Percentiles rank a stretch among this genome's conserved stretches.
Conservation (phyloP, 2,113 vertebrate species). For the Nerophis ophidion region DNA sequence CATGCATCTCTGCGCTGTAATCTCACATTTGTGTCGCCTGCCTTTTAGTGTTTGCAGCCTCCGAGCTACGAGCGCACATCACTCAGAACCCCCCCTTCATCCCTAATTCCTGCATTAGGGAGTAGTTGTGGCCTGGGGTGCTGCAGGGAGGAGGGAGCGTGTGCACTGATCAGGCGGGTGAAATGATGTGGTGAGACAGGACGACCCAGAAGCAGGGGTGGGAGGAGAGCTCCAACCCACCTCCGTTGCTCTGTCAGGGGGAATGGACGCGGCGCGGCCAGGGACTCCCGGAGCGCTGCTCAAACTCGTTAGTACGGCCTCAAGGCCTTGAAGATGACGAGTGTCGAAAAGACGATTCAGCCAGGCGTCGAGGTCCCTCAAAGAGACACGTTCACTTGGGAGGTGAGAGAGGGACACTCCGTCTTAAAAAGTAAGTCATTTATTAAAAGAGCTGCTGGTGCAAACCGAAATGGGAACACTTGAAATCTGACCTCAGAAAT, state of each 20-base stretch:
- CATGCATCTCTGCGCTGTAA: conserved; percentile 35
- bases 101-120: conserved; percentile 50
- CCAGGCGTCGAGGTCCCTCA: conserved; percentile 40
- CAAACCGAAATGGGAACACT: conserved; percentile 27
- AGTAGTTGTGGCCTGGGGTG: conserved; percentile 49
- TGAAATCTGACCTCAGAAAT: conserved; percentile 39
- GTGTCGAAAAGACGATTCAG: conserved; percentile 64
- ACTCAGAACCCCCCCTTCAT: conserved; percentile 22
- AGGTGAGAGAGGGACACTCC: conserved; percentile 34
- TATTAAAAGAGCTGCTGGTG: conserved; percentile 43
- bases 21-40: conserved; percentile 42
- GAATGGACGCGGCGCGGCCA: conserved; percentile 37
- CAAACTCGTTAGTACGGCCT: conserved; percentile 59
- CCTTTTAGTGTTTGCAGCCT: conserved; percentile 47
- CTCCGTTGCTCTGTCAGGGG: conserved; percentile 43
- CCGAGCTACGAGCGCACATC: conserved; percentile 16
- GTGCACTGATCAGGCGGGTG: conserved; percentile 46
- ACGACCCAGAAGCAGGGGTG: conserved; percentile 32
- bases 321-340: conserved; percentile 63
- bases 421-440: conserved; percentile 28
- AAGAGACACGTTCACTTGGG: conserved; percentile 21
- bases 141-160: conserved; percentile 28
- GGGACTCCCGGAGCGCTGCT: conserved; percentile 37
- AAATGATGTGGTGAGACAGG: conserved; percentile 61
- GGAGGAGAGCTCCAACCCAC: conserved; percentile 39